Conservation (phyloP, 30 jellyfish, hydroid and myxozoan genomes). For the Turritopsis rubra region DNA sequence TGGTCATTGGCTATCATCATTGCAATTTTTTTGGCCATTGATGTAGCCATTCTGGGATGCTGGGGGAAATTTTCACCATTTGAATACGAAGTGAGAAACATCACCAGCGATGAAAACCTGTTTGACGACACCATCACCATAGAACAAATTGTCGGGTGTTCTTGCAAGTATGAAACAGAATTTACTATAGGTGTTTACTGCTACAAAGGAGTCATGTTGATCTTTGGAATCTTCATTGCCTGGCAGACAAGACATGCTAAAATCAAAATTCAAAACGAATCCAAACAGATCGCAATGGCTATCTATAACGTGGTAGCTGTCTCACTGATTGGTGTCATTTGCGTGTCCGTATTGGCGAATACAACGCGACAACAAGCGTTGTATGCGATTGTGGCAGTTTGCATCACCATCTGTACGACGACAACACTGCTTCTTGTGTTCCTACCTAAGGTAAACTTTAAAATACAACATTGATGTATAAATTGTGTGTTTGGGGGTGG, state of each 20-base stretch:
- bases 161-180: constrained; percentile 34
- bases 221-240: constrained; percentile 73
- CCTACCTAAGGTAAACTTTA: constrained; percentile 53
- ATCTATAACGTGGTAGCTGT: constrained; percentile 76
- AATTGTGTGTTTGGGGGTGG: neutral
- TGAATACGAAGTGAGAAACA: neutral
- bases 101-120: constrained; percentile 25
- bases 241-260: constrained; percentile 72
- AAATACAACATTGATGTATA: neutral
- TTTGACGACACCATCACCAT: constrained; percentile 56
- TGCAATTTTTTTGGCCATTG: neutral
- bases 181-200: constrained; percentile 45
- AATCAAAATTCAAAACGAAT: constrained; percentile 72
- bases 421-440: constrained; percentile 70
- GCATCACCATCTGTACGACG: constrained; percentile 70
- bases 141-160: constrained; percentile 50
- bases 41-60: neutral
- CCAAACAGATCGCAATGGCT: constrained; percentile 80
- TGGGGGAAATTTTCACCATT: constrained; percentile 24
- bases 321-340: constrained; percentile 72
- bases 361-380: constrained; percentile 42
- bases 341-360: constrained; percentile 50
- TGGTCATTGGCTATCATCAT: constrained; percentile 2
- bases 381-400: constrained; percentile 54
- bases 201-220: constrained; percentile 57